Conservation (phyloP, 2,888 invertebrate species). For the Uropetala carovei region DNA sequence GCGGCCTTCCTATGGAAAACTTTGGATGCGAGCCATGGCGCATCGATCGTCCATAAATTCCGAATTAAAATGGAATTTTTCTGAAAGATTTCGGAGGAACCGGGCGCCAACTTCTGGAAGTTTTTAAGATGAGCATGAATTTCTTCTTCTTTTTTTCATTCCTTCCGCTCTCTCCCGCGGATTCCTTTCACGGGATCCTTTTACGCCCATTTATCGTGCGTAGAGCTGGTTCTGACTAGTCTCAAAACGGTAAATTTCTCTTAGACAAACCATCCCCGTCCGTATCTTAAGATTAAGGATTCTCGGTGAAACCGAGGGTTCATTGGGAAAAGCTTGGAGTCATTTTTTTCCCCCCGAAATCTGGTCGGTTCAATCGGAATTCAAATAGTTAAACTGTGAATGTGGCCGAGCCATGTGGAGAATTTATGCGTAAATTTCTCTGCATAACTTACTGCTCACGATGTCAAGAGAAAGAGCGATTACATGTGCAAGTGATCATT, state of each 20-base stretch:
- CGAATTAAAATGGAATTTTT: conserved; percentile 49
- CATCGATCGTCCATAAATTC: conserved; percentile 60
- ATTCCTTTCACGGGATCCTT: conserved; percentile 5
- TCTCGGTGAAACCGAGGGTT: background rate
- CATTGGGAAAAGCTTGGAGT: too few relatives aligned
- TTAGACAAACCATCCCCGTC: background rate
- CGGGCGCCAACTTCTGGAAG: conserved; percentile 46
- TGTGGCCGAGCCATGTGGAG: too few relatives aligned
- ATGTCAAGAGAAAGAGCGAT: too few relatives aligned
- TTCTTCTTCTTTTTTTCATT: too few relatives aligned
- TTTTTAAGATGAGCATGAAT: background rate
- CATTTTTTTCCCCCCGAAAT: too few relatives aligned
- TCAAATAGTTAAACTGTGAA: too few relatives aligned
- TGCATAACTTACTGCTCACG: too few relatives aligned
- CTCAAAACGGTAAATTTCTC: conserved; percentile 14
- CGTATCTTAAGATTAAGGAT: background rate
- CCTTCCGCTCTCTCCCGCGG: background rate
- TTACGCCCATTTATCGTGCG: background rate
- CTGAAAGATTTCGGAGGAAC: conserved; percentile 15
- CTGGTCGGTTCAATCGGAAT: too few relatives aligned
- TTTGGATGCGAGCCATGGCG: conserved; percentile 44
- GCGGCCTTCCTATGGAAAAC: conserved; percentile 28
- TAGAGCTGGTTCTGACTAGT: conserved; percentile 14
- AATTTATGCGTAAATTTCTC: too few relatives aligned
- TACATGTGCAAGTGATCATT: too few relatives aligned